Conservation (phyloP, 2,888 invertebrate species). For the Pristionchus exspectatus region DNA sequence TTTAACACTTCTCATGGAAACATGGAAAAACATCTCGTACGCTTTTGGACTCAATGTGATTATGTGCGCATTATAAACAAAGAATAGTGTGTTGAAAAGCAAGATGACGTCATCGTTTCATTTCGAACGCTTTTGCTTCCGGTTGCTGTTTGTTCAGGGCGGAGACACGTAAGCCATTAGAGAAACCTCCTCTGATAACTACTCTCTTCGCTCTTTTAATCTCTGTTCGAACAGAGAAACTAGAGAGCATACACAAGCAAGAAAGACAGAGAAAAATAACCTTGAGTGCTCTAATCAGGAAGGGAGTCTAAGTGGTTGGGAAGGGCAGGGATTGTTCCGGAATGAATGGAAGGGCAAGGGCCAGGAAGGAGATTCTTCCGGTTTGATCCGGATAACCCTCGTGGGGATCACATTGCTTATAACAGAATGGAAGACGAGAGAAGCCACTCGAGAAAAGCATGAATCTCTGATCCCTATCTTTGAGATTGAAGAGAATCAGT, state of each 20-base stretch:
- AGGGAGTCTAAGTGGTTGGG: slow-evolving; percentile 15
- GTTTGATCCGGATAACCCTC: not conserved
- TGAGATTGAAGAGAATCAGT: too few species aligned
- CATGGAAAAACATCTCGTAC: not conserved
- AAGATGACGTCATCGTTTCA: not conserved
- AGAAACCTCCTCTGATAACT: not conserved
- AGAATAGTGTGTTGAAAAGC: not conserved
- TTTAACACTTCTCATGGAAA: not conserved
- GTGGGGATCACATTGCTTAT: not conserved
- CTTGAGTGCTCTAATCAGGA: slow-evolving; percentile 38
- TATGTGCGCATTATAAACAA: not conserved
- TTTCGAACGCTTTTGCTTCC: not conserved
- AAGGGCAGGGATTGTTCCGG: slow-evolving; percentile 5
- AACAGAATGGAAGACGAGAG: not conserved
- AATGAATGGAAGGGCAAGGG: not conserved
- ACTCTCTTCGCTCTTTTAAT: not conserved
- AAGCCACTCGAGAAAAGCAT: too few species aligned
- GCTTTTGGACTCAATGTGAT: not conserved
- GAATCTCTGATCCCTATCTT: too few species aligned
- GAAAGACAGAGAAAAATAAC: not conserved
- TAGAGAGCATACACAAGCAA: not conserved
- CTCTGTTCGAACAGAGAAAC: not conserved
- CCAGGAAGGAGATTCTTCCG: not conserved
- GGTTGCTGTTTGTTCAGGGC: not conserved
- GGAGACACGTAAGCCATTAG: slow-evolving; percentile 28